phyloP scores from a whole-genome alignment of 2,113 vertebrate species.

The Laticauda laticaudata region DNA sequence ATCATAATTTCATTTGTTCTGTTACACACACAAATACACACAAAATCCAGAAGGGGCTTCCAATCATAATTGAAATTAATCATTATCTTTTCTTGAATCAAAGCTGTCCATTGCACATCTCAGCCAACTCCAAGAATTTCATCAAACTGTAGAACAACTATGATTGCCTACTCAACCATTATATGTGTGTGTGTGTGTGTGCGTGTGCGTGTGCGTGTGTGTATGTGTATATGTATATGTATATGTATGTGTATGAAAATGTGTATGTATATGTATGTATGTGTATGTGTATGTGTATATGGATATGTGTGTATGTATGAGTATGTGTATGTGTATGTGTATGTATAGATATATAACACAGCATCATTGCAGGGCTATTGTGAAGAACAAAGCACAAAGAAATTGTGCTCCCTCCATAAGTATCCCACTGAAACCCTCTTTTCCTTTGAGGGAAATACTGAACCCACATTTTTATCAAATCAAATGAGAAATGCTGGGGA shows the following conservation, averaged over 20 bases:
- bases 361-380: not conserved
- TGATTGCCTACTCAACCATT: not conserved
- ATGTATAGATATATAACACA: not conserved
- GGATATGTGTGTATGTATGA: accelerated
- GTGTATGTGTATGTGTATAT: no score
- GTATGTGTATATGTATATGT: no score
- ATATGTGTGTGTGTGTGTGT: no score
- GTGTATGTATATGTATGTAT: accelerated
- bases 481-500: not conserved
- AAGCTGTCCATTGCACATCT: not conserved
- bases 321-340: no score
- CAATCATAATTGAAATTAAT: not conserved
- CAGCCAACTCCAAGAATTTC: not conserved
- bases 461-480: not conserved
- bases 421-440: not conserved
- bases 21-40: no score
- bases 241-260: no score
- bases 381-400: not conserved
- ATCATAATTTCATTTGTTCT: not conserved
- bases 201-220: no score
- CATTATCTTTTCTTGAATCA: not conserved
- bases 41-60: not conserved
- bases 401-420: not conserved
- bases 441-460: not conserved
- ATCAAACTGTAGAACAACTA: not conserved